These are phyloP conservation scores for Agonopterix subpropinquella DNA, from an alignment of 2,888 invertebrate species.

Conservation along the genomic window DNA sequence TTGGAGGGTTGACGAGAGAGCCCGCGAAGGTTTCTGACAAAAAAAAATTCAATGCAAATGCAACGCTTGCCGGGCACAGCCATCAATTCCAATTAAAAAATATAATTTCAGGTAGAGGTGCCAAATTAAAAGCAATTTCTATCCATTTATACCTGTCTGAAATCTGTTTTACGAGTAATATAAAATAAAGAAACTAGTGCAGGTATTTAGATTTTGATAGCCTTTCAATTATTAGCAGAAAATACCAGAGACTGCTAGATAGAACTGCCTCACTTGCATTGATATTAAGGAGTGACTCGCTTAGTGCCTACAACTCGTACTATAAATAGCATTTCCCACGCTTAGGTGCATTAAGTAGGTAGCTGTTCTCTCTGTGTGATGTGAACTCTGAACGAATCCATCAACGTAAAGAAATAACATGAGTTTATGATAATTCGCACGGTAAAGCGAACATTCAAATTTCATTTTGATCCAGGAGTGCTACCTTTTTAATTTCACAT, in stretches of 20 bases:
- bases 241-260: background rate
- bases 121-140: no score
- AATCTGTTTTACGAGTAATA: no score
- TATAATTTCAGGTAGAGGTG: no score
- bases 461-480: background rate
- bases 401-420: background rate
- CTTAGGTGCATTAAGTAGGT: constrained; percentile 13
- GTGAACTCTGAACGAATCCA: background rate
- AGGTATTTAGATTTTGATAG: no score
- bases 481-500: background rate
- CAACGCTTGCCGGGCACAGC: no score
- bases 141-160: no score
- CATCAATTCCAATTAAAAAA: no score
- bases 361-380: constrained; percentile 5
- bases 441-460: constrained; percentile 2
- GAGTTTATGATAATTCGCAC: constrained; percentile 10
- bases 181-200: no score
- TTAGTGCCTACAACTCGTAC: background rate
- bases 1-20: no score
- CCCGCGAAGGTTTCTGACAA: no score
- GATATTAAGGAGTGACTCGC: constrained; percentile 1
- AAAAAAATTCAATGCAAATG: no score
- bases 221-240: background rate
- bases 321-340: constrained; percentile 17
- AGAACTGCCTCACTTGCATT: background rate